Base-by-base conservation (phyloP, 2,113 vertebrate genomes). In the Fulmarus glacialis region DNA sequence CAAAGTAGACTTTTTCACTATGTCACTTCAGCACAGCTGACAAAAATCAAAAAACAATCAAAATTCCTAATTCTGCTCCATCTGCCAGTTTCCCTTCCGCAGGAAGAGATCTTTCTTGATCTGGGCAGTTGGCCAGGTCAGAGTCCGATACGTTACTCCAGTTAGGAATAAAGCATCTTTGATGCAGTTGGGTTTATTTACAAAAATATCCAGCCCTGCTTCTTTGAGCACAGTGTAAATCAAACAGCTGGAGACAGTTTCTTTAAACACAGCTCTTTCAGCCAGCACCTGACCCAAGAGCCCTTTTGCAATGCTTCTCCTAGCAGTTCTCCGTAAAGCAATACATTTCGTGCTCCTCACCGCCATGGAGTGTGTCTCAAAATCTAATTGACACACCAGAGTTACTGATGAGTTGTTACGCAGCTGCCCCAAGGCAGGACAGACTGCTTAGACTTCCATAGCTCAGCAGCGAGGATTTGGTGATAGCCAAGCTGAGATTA, bases 391-490 rank as follows among this genome's bases (percentile, higher is more conserved):
- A 21, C 14, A 15, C 11, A 58, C 20, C 3, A 4, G n/a, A n/a
- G 27, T 23, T 40, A 11, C 15, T 5, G 1, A 0, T 7, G 40
- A 53, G 48, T 15, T 4, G 23, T 68, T 45, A 38, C 0, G 0
- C n/a, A 36, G 36, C 58, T 53, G n/a, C 42, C 23, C 7, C 36
- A 21, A 0, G 0, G 0, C 6, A 14, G 48, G 23, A 30, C 42
- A 72, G 58, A 8, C 32, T 72, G 21, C 40, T 29, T n/a, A 38
- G 67, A 2, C 43, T 77, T 38, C 79, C 2, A 1, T 1, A 74
- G 53, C 34, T 50, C 59, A 38, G 29, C 59, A 16, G 36, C 6
- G 58, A 73, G 42, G 63, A 19, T 24, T 48, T 56, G 18, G 7
- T 30, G 48, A 26, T 17, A 26, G 21, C 26, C 26, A 36, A 9